Base-by-base conservation (phyloP, 2,888 invertebrate genomes). In the Amiota minor region DNA sequence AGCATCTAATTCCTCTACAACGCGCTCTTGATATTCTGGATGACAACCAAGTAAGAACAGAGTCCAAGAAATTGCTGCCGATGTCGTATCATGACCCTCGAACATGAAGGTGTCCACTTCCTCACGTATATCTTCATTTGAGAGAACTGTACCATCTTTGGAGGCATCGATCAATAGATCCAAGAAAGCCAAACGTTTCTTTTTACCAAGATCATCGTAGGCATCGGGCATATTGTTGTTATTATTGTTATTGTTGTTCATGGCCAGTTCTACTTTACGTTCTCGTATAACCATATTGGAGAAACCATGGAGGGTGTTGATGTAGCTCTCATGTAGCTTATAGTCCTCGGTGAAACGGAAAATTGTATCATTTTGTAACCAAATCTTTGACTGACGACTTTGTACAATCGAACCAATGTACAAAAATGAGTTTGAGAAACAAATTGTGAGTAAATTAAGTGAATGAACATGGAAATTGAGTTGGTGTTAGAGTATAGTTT, bases 91-190 rank as follows among this genome's bases (percentile, higher is more conserved):
- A 46, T 90, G 90, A 1, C 89, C 92, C 87, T 92, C 93, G 87
- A 93, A 93, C 92, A 93, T 92, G 78, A 93, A 93, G 0, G 93
- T 93, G 72, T 93, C 92, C 8, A 93, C 93, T 88, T 93, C 93
- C 85, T 93, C 93, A 73, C 92, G 90, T 70, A 93, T 92, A 72
- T 90, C 90, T 78, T 89, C 89, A 70, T 90, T 89, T 0, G 88
- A 85, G 6, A 90, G 77, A 8, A 89, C 85, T 4, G 85, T 85
- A 8, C 92, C 93, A 70, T 89, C 87, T 70, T 91, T 91, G 78
- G 92, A 91, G 23, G 92, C 92, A 75, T 90, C 89, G 70, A 93
- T 89, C 23, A 93, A 86, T 59, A 93, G 87, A 87, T 93, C 93
- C 35, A 93, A 87, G 89, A 93, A 92, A 0, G 92, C 92, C 64